phyloP scores from a whole-genome alignment of 2,888 invertebrate genomes.

The Philopedon plagiatum region DNA sequence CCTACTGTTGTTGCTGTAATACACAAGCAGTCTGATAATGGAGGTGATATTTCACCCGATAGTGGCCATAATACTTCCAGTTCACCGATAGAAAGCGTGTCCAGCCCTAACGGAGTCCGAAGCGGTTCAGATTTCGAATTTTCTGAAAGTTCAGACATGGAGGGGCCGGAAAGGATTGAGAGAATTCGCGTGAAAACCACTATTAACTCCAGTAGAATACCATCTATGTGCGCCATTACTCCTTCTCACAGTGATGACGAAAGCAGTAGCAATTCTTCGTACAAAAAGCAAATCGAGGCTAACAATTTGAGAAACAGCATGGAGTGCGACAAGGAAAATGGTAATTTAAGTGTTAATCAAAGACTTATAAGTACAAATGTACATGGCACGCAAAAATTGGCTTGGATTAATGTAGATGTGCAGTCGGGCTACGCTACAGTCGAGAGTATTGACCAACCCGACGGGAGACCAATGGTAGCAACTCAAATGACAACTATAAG shows the following conservation, averaged over 20 bases:
- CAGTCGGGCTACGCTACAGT: conserved; percentile 66
- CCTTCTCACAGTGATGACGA: conserved; percentile 92
- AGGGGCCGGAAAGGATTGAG: conserved; percentile 90
- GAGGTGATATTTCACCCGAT: conserved; percentile 84
- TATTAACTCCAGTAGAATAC: conserved; percentile 89
- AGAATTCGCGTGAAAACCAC: conserved; percentile 89
- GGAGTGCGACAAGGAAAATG: conserved; percentile 52
- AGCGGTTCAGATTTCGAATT: conserved; percentile 86
- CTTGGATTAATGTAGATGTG: conserved; percentile 65
- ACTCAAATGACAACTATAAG: conserved; percentile 22
- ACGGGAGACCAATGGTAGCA: conserved; percentile 23
- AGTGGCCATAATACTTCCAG: conserved; percentile 87
- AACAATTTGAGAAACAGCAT: conserved; percentile 53
- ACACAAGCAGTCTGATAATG: conserved; percentile 71
- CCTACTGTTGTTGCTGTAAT: conserved; percentile 75
- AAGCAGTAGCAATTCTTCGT: conserved; percentile 68
- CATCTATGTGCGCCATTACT: conserved; percentile 93
- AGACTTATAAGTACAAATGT: conserved; percentile 54
- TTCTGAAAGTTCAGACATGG: conserved; percentile 89
- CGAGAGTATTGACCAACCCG: conserved; percentile 59
- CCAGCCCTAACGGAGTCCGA: conserved; percentile 78
- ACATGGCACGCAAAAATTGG: conserved; percentile 58
- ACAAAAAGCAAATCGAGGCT: conserved; percentile 52
- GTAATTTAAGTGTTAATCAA: conserved; percentile 50
- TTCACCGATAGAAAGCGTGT: conserved; percentile 83